Percentiles rank a stretch among this genome's conserved stretches.
These are phyloP conservation scores for Agrochola lota DNA, from an alignment of 2,888 invertebrate species.

Conservation along the genomic window DNA sequence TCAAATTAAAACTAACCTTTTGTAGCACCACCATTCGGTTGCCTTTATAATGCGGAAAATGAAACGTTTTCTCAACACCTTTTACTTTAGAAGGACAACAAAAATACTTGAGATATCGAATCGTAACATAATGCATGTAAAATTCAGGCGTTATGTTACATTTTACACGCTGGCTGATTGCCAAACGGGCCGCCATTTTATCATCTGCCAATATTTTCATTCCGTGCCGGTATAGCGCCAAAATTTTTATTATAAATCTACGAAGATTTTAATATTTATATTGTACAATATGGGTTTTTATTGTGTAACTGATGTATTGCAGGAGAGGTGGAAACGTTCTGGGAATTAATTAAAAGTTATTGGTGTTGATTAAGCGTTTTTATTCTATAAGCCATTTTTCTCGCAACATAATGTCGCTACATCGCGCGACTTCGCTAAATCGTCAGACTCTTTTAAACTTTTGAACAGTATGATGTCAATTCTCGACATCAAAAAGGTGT, in stretches of 20 bases:
- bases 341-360: background rate
- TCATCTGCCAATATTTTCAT: conserved; percentile 65
- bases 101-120: conserved; percentile 15
- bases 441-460: background rate
- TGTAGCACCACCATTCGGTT: background rate
- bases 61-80: background rate
- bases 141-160: conserved; percentile 55
- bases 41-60: background rate
- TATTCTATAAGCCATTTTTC: background rate
- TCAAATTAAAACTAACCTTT: background rate
- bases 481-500: too few relatives aligned
- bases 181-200: conserved; percentile 60
- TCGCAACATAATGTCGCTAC: background rate
- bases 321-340: background rate
- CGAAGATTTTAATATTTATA: conserved; percentile 54
- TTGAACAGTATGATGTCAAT: background rate
- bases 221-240: conserved; percentile 51
- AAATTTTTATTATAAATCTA: conserved; percentile 49
- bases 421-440: background rate
- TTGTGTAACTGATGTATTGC: conserved; percentile 25
- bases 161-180: conserved; percentile 56
- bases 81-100: background rate
- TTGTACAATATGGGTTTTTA: conserved; percentile 20
- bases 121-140: conserved; percentile 51
- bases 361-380: background rate